phyloP scores from a whole-genome alignment of 1,140 invertebrate species.

The Zaprionus lachaisei region DNA sequence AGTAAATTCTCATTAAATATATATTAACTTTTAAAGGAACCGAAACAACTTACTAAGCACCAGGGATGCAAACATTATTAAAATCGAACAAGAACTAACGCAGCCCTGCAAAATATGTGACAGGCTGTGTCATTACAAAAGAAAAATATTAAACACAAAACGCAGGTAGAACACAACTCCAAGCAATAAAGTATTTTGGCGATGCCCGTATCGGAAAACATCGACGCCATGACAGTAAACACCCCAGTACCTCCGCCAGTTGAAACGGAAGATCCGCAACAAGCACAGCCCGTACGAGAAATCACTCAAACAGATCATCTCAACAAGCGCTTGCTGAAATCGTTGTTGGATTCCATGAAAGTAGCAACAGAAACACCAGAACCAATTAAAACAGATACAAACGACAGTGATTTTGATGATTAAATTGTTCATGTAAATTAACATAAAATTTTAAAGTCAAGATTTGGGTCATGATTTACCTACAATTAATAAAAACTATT shows the following conservation, averaged over 20 bases:
- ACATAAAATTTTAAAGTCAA: constrained; percentile 52
- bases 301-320: constrained; percentile 78
- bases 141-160: not conserved
- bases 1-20: no score
- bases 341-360: constrained; percentile 73
- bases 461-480: constrained; percentile 43
- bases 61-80: constrained; percentile 5
- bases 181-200: constrained; percentile 18
- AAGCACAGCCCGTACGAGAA: constrained; percentile 61
- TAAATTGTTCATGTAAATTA: constrained; percentile 58
- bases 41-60: not conserved
- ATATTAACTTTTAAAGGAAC: not conserved
- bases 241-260: constrained; percentile 46
- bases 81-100: not conserved
- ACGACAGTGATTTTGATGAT: constrained; percentile 67
- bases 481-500: constrained; percentile 57
- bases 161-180: not conserved
- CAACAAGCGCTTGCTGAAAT: constrained; percentile 71
- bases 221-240: constrained; percentile 51
- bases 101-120: not conserved
- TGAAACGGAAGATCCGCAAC: constrained; percentile 33
- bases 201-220: constrained; percentile 65
- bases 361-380: constrained; percentile 28
- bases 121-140: constrained; percentile 24
- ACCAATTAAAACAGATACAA: constrained; percentile 35